Evolutionary conservation across 2,888 invertebrate genomes (phyloP).

Genomic region (Gibbula magus): DNA sequence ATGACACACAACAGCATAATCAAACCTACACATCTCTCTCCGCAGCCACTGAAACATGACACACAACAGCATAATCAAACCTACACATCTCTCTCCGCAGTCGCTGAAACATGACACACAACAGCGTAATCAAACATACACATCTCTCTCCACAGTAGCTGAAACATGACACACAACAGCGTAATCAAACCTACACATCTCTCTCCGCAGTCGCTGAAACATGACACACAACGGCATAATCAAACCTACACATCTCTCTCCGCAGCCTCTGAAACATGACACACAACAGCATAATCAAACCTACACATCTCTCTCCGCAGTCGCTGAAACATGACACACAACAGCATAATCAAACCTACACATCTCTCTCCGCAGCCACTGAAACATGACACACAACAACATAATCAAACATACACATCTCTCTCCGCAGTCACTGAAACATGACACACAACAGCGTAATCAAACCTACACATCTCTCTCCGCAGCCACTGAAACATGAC

Average conservation of each 20-base stretch:
- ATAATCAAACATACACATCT: constrained; percentile 82
- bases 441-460: background rate
- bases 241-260: constrained; percentile 95
- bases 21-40: constrained; percentile 95
- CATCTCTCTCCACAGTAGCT: constrained; percentile 94
- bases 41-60: constrained; percentile 82
- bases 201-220: constrained; percentile 88
- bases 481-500: constrained; percentile 82
- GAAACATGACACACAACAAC: constrained; percentile 29
- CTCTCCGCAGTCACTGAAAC: constrained; percentile 88
- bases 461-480: constrained; percentile 95
- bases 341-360: no score
- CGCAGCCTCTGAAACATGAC: constrained; percentile 82
- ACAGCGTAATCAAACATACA: no score
- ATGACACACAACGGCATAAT: background rate
- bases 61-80: background rate
- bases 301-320: constrained; percentile 94
- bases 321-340: constrained; percentile 78
- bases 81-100: constrained; percentile 94
- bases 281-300: background rate
- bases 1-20: background rate
- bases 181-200: constrained; percentile 82
- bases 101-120: constrained; percentile 78
- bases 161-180: constrained; percentile 30
- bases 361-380: constrained; percentile 94